Conservation (phyloP, 2,113 vertebrate genomes). For the Phrynocephalus versicolor region DNA sequence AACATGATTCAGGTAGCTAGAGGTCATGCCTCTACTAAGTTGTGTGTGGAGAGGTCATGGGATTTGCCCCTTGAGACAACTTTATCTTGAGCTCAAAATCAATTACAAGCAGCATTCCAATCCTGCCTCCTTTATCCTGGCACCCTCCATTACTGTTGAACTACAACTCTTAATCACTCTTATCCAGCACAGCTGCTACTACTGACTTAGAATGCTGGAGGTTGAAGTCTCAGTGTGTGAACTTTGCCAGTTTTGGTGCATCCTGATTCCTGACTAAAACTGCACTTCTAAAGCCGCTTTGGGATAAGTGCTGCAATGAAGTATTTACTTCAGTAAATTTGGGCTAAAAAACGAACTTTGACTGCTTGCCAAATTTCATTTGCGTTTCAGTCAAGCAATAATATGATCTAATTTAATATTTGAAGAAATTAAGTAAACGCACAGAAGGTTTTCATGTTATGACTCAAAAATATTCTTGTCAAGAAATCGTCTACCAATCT, state of each 20-base stretch:
- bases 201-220: no score
- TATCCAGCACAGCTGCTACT: no score
- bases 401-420: constrained; percentile 61
- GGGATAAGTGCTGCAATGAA: not conserved
- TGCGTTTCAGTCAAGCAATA: constrained; percentile 47
- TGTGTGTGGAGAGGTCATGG: no score
- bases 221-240: no score
- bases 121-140: no score
- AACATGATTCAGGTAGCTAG: not conserved
- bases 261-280: no score
- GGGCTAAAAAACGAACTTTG: constrained; percentile 50
- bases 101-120: not conserved
- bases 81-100: not conserved
- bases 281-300: not conserved
- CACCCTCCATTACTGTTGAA: no score
- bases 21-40: not conserved
- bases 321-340: not conserved
- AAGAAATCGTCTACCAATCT: constrained; percentile 30
- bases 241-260: no score
- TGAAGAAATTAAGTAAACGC: constrained; percentile 51
- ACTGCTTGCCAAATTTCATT: constrained; percentile 48
- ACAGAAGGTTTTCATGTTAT: constrained; percentile 26
- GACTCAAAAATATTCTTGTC: constrained; percentile 40
- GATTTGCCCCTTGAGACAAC: not conserved
- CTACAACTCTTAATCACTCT: no score